Evolutionary conservation across 1,140 invertebrate genomes (phyloP), one percentile per base, ranked within the genome.

Genomic region (Eciton burchellii): DNA sequence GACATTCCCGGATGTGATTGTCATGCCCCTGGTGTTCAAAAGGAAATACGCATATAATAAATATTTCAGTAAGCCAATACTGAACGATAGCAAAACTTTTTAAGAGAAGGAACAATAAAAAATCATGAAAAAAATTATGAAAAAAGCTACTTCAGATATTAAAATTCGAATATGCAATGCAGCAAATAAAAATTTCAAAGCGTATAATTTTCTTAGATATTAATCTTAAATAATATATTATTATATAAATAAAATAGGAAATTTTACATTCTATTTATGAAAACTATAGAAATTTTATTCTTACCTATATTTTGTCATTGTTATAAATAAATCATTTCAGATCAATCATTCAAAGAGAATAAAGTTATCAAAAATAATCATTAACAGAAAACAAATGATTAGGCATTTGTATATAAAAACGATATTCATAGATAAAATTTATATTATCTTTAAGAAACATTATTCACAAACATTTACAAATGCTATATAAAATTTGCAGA

Each of bases 1-100:
- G 0, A 99, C 96, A 90, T 96, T 97, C 26, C 98, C 99, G n/a
- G 98, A 99, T 12, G 98, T 99, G 29, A 99, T 97, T 49, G 97
- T 99, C 98, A 99, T 89, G 11, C 87, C 87, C 87, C 86, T 89
- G 41, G 63, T 62, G 26, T 81, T 68, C 45, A 66, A 68, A 56
- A 84, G 29, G 43, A 43, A 52, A 29, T 49, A 16, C 35, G 14
- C 0, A 43, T 57, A 0, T 57, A 56, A 57, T 65, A n/a, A 35
- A 35, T 35, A 35, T 35, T 2, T 35, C 35, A 35, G 35, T 35
- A 35, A 35, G 6, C 35, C n/a, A n/a, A n/a, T n/a, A n/a, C n/a
- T n/a, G n/a, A n/a, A n/a, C n/a, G n/a, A n/a, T n/a, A n/a, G n/a
- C n/a, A n/a, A 9, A 62, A 24, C 41, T 41, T 35, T 29, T 62